Conservation (phyloP, 2,113 vertebrate species). For the Pseudolaguvia tuberculata region DNA sequence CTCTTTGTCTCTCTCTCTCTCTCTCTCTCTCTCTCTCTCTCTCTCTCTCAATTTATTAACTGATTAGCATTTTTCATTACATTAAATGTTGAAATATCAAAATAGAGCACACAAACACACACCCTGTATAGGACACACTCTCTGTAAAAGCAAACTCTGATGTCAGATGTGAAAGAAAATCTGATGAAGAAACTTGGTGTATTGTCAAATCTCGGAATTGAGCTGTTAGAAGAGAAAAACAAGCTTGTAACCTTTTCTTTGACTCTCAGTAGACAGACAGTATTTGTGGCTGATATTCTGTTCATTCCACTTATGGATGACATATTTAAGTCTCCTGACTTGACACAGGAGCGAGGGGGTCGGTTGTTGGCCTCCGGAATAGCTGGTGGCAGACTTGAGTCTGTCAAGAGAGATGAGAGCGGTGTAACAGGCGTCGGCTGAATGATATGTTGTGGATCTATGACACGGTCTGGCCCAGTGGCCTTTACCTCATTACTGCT, state of each 20-base stretch:
- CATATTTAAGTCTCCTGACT: not conserved
- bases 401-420: not conserved
- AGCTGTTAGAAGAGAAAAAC: not conserved
- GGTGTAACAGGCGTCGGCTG: conserved; percentile 5
- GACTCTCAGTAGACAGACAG: not conserved
- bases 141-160: too few relatives aligned
- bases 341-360: not conserved
- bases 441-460: conserved; percentile 31
- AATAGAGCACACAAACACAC: too few relatives aligned
- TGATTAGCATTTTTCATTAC: too few relatives aligned
- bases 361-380: not conserved
- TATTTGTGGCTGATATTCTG: not conserved
- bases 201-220: not conserved
- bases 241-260: not conserved
- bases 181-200: not conserved
- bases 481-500: conserved; percentile 3
- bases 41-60: too few relatives aligned
- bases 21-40: too few relatives aligned
- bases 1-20: too few relatives aligned
- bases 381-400: too few relatives aligned
- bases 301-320: conserved; percentile 9
- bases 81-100: too few relatives aligned
- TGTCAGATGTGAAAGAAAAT: too few relatives aligned
- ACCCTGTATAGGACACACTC: too few relatives aligned
- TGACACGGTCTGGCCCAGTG: conserved; percentile 5